Evolutionary conservation across 2,888 invertebrate genomes (phyloP).

Genomic region (Nowickia ferox): DNA sequence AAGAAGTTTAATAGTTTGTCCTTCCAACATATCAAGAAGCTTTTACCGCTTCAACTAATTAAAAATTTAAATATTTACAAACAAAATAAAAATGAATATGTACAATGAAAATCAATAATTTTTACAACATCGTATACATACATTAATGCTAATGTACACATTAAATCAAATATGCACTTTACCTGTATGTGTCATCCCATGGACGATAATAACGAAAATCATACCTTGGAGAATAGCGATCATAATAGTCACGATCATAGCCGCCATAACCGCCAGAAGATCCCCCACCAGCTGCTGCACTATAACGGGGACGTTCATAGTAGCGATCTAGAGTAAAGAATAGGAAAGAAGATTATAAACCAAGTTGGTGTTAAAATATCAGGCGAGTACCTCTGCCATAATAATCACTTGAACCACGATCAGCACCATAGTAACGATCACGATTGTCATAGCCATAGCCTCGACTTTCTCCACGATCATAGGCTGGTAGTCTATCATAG

Average conservation of each 20-base stretch:
- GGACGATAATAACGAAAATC: slow-evolving; percentile 82
- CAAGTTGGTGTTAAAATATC: background rate
- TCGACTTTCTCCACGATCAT: slow-evolving; percentile 75
- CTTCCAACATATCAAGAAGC: background rate
- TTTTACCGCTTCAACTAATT: slow-evolving; percentile 43
- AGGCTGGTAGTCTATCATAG: slow-evolving; percentile 44
- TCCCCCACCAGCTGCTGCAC: slow-evolving; percentile 49
- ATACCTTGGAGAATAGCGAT: slow-evolving; percentile 81
- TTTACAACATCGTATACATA: slow-evolving; percentile 48
- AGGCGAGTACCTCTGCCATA: slow-evolving; percentile 70
- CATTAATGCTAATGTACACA: slow-evolving; percentile 52
- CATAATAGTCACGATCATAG: slow-evolving; percentile 80
- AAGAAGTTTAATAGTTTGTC: no score
- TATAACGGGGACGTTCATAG: slow-evolving; percentile 78
- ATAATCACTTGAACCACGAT: slow-evolving; percentile 76
- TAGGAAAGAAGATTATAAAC: background rate
- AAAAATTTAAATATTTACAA: slow-evolving; percentile 47
- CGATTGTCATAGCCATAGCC: slow-evolving; percentile 81
- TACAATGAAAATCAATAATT: slow-evolving; percentile 31
- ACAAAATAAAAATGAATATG: slow-evolving; percentile 31
- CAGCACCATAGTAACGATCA: slow-evolving; percentile 75
- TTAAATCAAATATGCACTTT: slow-evolving; percentile 73
- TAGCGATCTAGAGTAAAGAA: slow-evolving; percentile 78
- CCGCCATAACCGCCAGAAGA: slow-evolving; percentile 64
- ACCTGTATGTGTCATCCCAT: slow-evolving; percentile 83